phyloP scores from a whole-genome alignment of 2,113 vertebrate species.

The Centrocercus urophasianus region DNA sequence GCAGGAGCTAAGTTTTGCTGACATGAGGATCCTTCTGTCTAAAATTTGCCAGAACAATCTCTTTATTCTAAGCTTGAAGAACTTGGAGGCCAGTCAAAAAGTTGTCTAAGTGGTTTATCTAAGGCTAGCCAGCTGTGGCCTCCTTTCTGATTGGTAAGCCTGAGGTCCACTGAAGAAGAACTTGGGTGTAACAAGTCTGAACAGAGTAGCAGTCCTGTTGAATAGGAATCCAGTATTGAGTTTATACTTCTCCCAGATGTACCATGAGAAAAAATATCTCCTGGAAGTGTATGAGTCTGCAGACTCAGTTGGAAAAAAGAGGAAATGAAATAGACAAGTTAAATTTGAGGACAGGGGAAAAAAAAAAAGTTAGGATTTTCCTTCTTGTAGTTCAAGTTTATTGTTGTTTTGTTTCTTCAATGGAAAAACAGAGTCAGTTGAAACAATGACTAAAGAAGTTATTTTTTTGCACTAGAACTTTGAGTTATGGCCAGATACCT shows the following conservation, averaged over 20 bases:
- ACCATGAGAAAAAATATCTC: background rate
- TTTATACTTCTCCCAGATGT: background rate
- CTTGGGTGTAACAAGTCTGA: background rate
- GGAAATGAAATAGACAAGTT: background rate
- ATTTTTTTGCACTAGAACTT: background rate
- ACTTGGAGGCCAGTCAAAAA: slow-evolving; percentile 13
- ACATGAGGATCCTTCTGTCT: background rate
- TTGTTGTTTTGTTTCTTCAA: background rate
- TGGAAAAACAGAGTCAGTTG: background rate
- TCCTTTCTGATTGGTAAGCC: background rate
- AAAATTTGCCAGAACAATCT: background rate
- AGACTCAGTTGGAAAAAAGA: background rate
- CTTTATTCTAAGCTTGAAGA: slow-evolving; percentile 3
- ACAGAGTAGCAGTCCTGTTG: background rate
- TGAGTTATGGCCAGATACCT: background rate
- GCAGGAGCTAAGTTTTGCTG: background rate
- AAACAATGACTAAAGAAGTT: background rate
- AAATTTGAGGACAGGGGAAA: background rate
- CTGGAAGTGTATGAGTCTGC: background rate
- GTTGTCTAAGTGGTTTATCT: background rate
- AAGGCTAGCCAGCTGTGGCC: background rate
- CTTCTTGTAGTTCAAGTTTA: background rate
- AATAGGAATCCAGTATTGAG: background rate
- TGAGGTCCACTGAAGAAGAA: background rate
- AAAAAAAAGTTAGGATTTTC: background rate